These are phyloP conservation scores for Podilymbus podiceps DNA, from an alignment of 2,113 vertebrate genomes.

Conservation along the genomic window DNA sequence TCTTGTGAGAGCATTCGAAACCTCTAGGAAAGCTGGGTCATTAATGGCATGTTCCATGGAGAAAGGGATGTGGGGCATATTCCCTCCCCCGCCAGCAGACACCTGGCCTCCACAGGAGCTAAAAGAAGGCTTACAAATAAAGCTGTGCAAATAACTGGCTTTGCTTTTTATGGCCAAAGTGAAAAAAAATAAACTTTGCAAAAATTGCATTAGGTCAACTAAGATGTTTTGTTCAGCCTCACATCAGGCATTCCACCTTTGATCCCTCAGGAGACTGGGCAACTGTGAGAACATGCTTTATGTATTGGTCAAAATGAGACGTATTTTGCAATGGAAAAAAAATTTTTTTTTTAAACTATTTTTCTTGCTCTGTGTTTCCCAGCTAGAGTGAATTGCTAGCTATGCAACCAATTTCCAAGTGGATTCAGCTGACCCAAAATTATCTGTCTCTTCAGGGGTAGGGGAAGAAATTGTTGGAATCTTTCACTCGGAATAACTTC, in stretches of 20 bases:
- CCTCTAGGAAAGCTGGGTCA: background rate
- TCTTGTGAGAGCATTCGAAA: background rate
- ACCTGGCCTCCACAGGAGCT: conserved; percentile 17
- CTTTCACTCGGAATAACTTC: background rate
- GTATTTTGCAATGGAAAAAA: background rate
- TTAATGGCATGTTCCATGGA: background rate
- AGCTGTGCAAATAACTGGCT: background rate
- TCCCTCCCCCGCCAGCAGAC: background rate
- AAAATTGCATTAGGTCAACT: background rate
- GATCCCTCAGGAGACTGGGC: background rate
- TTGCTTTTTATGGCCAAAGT: background rate
- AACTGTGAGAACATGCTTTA: background rate
- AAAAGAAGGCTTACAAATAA: background rate
- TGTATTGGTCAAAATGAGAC: background rate
- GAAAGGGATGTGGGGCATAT: background rate
- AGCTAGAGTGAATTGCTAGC: background rate
- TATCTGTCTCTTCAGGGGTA: background rate
- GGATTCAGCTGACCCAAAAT: background rate
- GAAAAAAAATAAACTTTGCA: background rate
- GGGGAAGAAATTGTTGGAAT: background rate
- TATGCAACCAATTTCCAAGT: background rate
- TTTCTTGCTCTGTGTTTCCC: background rate
- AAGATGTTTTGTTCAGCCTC: background rate
- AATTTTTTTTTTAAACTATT: background rate
- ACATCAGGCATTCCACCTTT: background rate